Conservation (phyloP, 2,113 vertebrate species). For the Ptilorrhoa leucosticta region DNA sequence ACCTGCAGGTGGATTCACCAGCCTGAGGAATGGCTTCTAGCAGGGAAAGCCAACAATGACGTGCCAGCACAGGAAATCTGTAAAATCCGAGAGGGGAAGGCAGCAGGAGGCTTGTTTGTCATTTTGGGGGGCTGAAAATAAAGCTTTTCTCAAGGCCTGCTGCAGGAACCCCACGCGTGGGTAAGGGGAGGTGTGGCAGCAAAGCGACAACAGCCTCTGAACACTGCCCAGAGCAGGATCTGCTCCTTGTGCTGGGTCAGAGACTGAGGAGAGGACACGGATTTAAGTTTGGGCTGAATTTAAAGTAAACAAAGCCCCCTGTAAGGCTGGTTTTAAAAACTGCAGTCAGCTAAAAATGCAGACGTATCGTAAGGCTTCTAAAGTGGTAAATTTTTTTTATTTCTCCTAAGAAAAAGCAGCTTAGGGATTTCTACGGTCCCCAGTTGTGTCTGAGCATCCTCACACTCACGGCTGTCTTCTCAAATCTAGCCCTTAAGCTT, state of each 20-base stretch:
- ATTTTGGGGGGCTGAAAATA: not conserved
- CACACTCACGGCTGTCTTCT: not conserved
- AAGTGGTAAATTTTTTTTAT: not conserved
- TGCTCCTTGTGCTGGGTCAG: not conserved
- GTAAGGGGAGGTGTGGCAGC: not conserved
- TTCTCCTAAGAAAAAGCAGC: not conserved
- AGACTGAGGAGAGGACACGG: fast-evolving
- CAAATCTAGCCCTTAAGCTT: slow-evolving; percentile 26
- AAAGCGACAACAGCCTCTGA: not conserved
- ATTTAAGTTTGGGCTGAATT: not conserved
- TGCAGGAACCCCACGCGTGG: not conserved
- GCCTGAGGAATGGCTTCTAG: not conserved
- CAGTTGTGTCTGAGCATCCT: not conserved
- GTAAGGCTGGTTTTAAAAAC: not conserved
- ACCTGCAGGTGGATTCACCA: slow-evolving; percentile 9
- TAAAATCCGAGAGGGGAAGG: not conserved
- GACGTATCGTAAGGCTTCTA: not conserved
- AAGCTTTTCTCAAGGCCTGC: not conserved
- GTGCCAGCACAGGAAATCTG: not conserved
- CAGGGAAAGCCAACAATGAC: not conserved
- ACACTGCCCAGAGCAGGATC: not conserved
- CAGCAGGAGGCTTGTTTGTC: slow-evolving; percentile 3
- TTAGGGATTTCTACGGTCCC: not conserved
- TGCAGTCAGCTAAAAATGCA: not conserved
- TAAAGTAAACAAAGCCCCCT: not conserved